Evolutionary conservation across 2,113 vertebrate genomes (phyloP), one percentile per base, ranked within the genome.

Genomic region (Athene noctua): DNA sequence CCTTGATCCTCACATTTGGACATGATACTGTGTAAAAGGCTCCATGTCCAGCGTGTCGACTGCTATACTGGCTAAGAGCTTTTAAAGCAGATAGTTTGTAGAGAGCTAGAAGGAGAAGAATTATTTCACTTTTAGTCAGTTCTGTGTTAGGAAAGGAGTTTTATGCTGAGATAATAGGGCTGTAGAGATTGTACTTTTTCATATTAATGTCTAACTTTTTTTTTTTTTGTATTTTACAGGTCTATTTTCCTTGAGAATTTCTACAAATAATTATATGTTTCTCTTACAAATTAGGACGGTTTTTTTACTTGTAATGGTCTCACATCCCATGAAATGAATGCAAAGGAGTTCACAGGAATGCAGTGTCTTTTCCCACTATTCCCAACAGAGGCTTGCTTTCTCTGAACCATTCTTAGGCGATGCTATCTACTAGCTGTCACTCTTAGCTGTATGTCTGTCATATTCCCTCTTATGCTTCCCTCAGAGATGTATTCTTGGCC

Each of bases 371-470:
- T 74, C 55, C 32, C 2, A 0, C 55, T 70, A n/a, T 55, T 94
- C 91, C 88, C 77, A 84, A 13, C 1, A 7, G 83, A 88, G 54
- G 32, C n/a, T 78, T 92, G 16, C 42, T 88, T 77, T 78, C 34
- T 88, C 68, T 78, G 83, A 89, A 84, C 46, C 42, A 2, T 63
- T 87, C 83, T 74, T 79, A 82, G 89, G 32, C 0, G 11, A 94
- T 96, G 68, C 57, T 92, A 38, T 92, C 92, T 66, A 32, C 42
- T 58, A 23, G 23, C 79, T 86, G 90, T 92, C 95, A 81, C 61
- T 96, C 90, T 73, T 51, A 38, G 49, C 59, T 77, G 27, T 36
- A 6, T 49, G 71, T 92, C 86, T 94, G 61, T 93, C 83, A 71
- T 52, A 75, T 68, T 88, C 26, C 10, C 15, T 94, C 77, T 92